Base-by-base conservation (phyloP, 2,113 vertebrate genomes). In the Scomber colias region DNA sequence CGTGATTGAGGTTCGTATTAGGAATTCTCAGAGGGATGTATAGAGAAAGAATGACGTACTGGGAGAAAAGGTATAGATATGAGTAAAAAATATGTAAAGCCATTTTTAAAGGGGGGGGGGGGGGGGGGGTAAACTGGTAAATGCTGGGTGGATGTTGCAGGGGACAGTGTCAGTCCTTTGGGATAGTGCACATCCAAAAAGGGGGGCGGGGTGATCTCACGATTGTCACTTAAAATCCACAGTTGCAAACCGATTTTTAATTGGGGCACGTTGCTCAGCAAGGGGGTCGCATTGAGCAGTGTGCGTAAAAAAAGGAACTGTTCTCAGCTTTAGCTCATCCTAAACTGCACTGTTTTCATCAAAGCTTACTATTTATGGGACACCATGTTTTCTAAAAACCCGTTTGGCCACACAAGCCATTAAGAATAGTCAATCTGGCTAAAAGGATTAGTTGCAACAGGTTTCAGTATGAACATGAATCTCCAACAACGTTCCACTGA, bases 1-100 rank as follows among this genome's bases (percentile, higher is more conserved):
- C 97, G 97, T 98, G 96, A 97, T 96, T 95, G 94, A 95, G 96
- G 95, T 96, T 94, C 85, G 95, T 95, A 97, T 97, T 95, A 96
- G 95, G 92, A 93, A 92, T 91, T 92, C 79, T 90, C 79, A 82
- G 82, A 88, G 89, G 87, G 71, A 19, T 53, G 51, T 13, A 50
- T 14, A 3, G 44, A 44, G 46, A 30, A 64, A 69, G 55, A 72
- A 35, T 12, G 19, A 79, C 53, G 46, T 46, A 73, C 53, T 62
- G 51, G 69, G 51, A 75, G 78, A 84, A 57, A 79, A 71, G 3
- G 7, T 70, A 9, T 27, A 12, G 45, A 17, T 17, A 60, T 11
- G 13, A 68, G 75, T 73, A 12, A n/a, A 53, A 61, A 55, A 50
- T 11, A 24, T 51, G 11, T 5, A 49, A 44, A 71, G 49, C 5